phyloP scores from a whole-genome alignment of 1,140 invertebrate genomes.

The Ostrea edulis region DNA sequence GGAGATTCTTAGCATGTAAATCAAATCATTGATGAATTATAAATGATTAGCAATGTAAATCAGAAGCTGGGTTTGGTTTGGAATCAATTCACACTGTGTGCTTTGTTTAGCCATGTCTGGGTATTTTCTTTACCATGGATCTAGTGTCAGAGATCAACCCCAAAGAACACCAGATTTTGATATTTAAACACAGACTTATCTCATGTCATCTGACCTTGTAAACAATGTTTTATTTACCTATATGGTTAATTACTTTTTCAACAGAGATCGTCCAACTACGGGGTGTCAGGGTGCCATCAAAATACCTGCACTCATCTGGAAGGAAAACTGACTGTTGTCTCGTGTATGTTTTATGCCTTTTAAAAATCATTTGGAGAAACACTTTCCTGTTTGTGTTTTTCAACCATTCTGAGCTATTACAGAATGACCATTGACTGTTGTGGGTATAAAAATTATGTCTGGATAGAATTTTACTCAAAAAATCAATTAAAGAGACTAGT shows the following conservation, averaged over 20 bases:
- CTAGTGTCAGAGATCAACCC: background rate
- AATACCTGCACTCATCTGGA: background rate
- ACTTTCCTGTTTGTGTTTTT: background rate
- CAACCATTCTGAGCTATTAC: background rate
- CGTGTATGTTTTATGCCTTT: background rate
- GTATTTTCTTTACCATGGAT: background rate
- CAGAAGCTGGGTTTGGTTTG: background rate
- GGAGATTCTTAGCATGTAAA: background rate
- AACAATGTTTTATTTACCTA: slow-evolving; percentile 23
- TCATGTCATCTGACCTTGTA: background rate
- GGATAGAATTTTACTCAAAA: slow-evolving; percentile 1
- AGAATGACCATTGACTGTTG: background rate
- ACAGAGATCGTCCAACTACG: background rate
- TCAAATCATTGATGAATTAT: background rate
- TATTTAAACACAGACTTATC: background rate
- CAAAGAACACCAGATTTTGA: background rate
- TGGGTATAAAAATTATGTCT: background rate
- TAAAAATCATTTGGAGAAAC: background rate
- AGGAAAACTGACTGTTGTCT: background rate
- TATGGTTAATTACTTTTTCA: background rate
- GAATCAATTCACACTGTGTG: background rate
- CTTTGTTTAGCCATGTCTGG: background rate
- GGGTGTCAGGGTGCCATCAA: background rate
- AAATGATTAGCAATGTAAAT: slow-evolving; percentile 3
- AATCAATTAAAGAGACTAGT: slow-evolving; percentile 28